These are phyloP conservation scores for Cryptotermes secundus DNA, from an alignment of 1,140 invertebrate genomes.

Conservation along the genomic window DNA sequence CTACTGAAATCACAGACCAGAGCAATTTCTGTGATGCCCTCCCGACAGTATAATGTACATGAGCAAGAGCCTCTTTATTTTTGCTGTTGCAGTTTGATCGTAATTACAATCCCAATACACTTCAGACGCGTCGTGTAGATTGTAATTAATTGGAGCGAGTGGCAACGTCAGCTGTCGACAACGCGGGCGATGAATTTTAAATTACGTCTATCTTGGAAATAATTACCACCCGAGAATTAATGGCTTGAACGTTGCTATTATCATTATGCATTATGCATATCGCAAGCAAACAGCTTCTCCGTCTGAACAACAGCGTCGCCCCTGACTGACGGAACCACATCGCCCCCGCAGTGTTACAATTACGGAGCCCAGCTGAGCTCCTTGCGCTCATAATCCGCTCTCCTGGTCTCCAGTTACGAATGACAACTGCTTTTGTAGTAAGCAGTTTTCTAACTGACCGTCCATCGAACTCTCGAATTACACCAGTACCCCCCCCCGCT, in stretches of 20 bases:
- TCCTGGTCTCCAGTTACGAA: neutral
- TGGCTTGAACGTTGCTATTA: neutral
- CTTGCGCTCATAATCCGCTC: neutral
- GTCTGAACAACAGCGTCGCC: neutral
- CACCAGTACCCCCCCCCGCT: too few species aligned
- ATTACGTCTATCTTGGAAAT: slow-evolving; percentile 9
- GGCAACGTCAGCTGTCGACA: neutral
- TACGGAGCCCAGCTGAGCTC: neutral
- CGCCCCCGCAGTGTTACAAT: neutral
- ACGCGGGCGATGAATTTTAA: neutral
- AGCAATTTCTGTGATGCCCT: too few species aligned
- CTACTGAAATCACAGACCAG: too few species aligned
- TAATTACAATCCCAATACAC: neutral
- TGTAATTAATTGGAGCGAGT: neutral
- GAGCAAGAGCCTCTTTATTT: neutral
- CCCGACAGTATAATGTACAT: neutral
- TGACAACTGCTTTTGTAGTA: neutral
- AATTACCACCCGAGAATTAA: neutral
- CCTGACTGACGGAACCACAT: neutral
- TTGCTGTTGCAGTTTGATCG: neutral
- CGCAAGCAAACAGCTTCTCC: neutral
- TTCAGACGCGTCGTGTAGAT: neutral
- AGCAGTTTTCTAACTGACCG: too few species aligned
- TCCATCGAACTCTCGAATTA: too few species aligned
- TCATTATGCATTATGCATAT: slow-evolving; percentile 14